Evolutionary conservation across 2,113 vertebrate species (phyloP).

Genomic region (Pantherophis guttatus): DNA sequence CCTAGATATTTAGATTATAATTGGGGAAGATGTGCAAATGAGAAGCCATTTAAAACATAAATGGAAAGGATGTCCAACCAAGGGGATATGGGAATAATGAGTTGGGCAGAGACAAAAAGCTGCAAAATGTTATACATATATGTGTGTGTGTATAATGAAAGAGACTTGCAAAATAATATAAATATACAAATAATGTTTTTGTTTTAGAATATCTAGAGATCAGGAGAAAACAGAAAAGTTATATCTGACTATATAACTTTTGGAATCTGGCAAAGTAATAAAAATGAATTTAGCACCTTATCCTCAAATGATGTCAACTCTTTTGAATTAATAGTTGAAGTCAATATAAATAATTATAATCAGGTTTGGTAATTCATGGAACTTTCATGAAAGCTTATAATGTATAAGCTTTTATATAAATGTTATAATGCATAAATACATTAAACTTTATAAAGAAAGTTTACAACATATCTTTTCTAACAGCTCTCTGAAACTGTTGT

Average conservation of each 20-base stretch:
- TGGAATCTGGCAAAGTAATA: slow-evolving; percentile 38
- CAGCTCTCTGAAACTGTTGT: neutral
- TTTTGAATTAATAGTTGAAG: slow-evolving; percentile 36
- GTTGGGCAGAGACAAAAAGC: slow-evolving; percentile 35
- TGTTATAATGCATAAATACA: neutral
- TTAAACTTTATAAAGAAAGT: neutral
- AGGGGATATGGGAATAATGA: slow-evolving; percentile 38
- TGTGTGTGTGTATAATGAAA: neutral
- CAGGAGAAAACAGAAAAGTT: slow-evolving; percentile 13
- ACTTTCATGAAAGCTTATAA: slow-evolving; percentile 24
- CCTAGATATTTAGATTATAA: slow-evolving; percentile 48
- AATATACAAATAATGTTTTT: slow-evolving; percentile 28
- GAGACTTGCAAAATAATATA: slow-evolving; percentile 33
- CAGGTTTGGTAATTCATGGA: slow-evolving; percentile 40
- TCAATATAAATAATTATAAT: slow-evolving; percentile 52
- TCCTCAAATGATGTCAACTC: slow-evolving; percentile 47
- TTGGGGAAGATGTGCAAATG: slow-evolving; percentile 48
- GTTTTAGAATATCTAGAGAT: slow-evolving; percentile 5
- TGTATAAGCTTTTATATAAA: neutral
- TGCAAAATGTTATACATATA: slow-evolving; percentile 29
- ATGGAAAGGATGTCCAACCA: slow-evolving; percentile 40
- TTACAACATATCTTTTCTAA: neutral
- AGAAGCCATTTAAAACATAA: slow-evolving; percentile 47
- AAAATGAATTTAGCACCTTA: slow-evolving; percentile 44
- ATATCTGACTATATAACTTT: slow-evolving; percentile 45